These are phyloP conservation scores for Nematostella vectensis DNA, from an alignment of 92 coral and sea anemone species.

Conservation along the genomic window DNA sequence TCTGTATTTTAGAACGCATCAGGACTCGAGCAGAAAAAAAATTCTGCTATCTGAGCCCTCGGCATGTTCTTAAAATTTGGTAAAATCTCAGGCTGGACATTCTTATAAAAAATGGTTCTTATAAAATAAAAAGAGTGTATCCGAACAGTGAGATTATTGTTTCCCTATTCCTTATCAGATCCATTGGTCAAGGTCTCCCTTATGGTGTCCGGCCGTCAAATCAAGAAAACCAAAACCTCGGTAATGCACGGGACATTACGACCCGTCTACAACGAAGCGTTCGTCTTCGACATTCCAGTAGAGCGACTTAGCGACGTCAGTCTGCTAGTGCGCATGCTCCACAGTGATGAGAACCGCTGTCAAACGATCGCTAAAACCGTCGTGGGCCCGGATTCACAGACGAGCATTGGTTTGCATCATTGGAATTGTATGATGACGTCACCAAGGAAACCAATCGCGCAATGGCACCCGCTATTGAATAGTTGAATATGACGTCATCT, in stretches of 20 bases:
- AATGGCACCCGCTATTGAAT: constrained; percentile 84
- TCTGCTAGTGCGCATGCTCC: constrained; percentile 85
- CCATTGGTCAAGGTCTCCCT: constrained; percentile 89
- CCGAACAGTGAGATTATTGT: too few species aligned
- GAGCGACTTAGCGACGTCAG: constrained; percentile 92
- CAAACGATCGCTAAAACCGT: constrained; percentile 70
- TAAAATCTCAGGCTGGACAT: too few species aligned
- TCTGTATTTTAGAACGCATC: too few species aligned
- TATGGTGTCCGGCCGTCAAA: constrained; percentile 79
- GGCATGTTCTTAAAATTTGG: too few species aligned
- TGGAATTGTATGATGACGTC: constrained; percentile 99
- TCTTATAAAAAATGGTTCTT: too few species aligned
- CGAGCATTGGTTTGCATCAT: constrained; percentile 92
- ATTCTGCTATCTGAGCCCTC: too few species aligned
- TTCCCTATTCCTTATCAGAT: constrained; percentile 22
- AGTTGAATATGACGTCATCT: too few species aligned
- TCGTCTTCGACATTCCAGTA: constrained; percentile 92
- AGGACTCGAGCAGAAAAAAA: too few species aligned
- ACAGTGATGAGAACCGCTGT: too few species aligned
- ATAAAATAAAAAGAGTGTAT: too few species aligned
- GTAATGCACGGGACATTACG: constrained; percentile 58
- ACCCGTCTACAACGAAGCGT: constrained; percentile 96
- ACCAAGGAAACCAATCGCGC: constrained; percentile 96
- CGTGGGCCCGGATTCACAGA: constrained; percentile 79
- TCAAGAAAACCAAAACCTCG: constrained; percentile 95